These are phyloP conservation scores for Oceanites oceanicus DNA, from an alignment of 2,113 vertebrate species.

Conservation along the genomic window DNA sequence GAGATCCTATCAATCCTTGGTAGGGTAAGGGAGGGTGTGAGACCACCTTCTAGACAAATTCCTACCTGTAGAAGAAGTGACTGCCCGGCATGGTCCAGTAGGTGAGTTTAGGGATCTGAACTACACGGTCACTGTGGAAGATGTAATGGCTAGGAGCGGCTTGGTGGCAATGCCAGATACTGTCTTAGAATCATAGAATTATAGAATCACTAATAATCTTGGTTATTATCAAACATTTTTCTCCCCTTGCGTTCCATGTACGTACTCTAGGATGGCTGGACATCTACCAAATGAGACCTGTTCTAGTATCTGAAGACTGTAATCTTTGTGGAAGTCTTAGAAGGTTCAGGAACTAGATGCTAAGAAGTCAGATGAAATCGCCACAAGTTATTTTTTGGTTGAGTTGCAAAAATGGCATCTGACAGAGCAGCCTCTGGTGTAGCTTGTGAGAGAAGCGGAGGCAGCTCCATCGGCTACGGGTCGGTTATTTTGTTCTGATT, in stretches of 20 bases:
- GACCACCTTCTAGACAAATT: not conserved
- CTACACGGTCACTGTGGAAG: rapidly evolving
- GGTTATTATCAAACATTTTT: not conserved
- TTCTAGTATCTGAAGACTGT: not conserved
- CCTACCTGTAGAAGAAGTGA: not conserved
- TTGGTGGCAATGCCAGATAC: not conserved
- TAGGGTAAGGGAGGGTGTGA: not conserved
- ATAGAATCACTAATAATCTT: too few relatives aligned
- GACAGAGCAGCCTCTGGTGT: not conserved
- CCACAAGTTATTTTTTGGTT: not conserved
- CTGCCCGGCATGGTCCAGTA: not conserved
- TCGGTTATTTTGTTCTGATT: not conserved
- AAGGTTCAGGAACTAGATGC: not conserved
- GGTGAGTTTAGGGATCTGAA: not conserved
- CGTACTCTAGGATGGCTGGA: not conserved
- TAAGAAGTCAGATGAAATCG: not conserved
- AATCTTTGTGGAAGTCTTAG: not conserved
- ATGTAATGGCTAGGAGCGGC: not conserved
- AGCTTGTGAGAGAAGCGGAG: not conserved
- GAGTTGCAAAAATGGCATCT: not conserved
- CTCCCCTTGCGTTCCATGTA: not conserved
- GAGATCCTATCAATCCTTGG: not conserved
- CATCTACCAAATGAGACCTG: not conserved
- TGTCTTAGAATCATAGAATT: too few relatives aligned
- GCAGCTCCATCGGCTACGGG: not conserved